Conservation (phyloP, 2,888 invertebrate genomes). For the Chymomyza procnemis region DNA sequence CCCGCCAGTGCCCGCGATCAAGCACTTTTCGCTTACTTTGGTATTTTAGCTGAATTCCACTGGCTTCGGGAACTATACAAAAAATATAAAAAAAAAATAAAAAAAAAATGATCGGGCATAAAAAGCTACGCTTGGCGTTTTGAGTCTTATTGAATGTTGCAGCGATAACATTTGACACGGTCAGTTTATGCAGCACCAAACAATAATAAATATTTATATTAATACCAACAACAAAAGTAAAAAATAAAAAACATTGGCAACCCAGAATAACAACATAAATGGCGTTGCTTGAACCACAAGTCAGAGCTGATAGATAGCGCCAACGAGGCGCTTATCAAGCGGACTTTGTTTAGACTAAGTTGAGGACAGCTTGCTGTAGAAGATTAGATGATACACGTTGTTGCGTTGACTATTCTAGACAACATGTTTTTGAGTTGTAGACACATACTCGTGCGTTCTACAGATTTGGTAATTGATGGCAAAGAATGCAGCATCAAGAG, state of each 20-base stretch:
- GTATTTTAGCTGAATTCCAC: neutral
- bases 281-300: neutral
- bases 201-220: neutral
- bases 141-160: slow-evolving; percentile 25
- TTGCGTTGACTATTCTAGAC: neutral
- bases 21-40: slow-evolving; percentile 25
- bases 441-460: no score
- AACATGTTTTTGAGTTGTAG: no score
- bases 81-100: no score
- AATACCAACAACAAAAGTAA: neutral
- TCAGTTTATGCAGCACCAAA: slow-evolving; percentile 13
- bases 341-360: slow-evolving; percentile 46
- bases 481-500: no score
- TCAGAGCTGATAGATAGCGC: neutral
- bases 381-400: neutral
- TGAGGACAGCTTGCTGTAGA: neutral
- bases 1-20: neutral
- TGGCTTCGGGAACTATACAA: no score
- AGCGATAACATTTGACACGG: slow-evolving; percentile 61
- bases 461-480: neutral
- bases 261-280: slow-evolving; percentile 4
- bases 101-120: no score
- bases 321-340: slow-evolving; percentile 36
- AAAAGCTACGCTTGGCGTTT: neutral
- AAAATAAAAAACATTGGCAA: neutral